Base-by-base conservation (phyloP, 2,888 invertebrate genomes). In the Eupithecia insigniata region DNA sequence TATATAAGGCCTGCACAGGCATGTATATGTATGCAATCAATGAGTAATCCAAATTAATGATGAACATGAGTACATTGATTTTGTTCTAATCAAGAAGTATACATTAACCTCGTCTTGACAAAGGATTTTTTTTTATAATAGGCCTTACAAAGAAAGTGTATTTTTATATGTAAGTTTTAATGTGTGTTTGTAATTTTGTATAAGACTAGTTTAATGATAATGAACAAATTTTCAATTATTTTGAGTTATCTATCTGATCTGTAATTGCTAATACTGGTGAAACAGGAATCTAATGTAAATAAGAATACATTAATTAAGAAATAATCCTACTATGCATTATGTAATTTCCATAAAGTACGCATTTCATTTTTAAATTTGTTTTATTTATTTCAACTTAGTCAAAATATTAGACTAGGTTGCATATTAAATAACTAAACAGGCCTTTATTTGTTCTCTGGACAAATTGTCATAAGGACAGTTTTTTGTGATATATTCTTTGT, bases 261-360 rank as follows among this genome's bases (percentile, higher is more conserved):
- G 55, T 60, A 71, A 58, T 64, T 71, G 46, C 66, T 43, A 58
- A 62, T 43, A 34, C 69, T 69, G 74, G 55, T 71, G 66, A 65
- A 34, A 61, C 22, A 43, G 55, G 39, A 74, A 71, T 66, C 62
- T 71, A 69, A 71, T 79, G 78, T 78, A 76, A 78, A 78, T 79
- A 76, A 75, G 72, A 76, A 71, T 71, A 70, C 69, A 60, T 22
- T 64, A 36, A 74, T 74, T 78, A 79, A 74, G 79, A 66, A 76
- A 67, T 71, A 73, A 68, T 74, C 76, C 74, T 76, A 76, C 26
- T 39, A 70, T 69, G 65, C 75, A 77, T 76, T 76, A 74, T 79
- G 73, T 75, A 73, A 76, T 71, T 74, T 78, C 71, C 74, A 78
- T 76, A 78, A 76, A 76, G 71, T n/a, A 22, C 67, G 62, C 60